phyloP scores from a whole-genome alignment of 2,797 vertebrate species.

The Holocentrus rufus region DNA sequence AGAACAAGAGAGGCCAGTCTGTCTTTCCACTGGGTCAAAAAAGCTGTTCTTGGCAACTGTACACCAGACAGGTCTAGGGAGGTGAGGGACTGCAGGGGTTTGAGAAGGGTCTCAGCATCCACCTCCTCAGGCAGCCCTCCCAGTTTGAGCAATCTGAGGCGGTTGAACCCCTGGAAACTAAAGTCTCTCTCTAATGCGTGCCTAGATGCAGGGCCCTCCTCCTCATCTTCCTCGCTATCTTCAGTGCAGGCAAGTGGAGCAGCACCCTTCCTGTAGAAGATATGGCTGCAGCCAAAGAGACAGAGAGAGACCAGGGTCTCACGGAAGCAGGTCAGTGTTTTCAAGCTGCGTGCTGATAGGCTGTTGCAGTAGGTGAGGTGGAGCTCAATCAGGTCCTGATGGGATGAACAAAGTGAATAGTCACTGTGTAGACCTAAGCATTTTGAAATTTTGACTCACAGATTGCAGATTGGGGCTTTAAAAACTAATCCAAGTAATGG shows the following conservation, averaged over 20 bases:
- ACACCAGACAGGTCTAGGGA: constrained; percentile 93
- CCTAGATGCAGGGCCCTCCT: constrained; percentile 86
- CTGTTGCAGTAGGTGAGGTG: constrained; percentile 95
- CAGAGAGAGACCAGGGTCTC: constrained; percentile 93
- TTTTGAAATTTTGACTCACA: no score
- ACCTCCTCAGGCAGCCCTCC: constrained; percentile 89
- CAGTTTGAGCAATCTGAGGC: constrained; percentile 92
- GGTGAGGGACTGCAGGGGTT: constrained; percentile 86
- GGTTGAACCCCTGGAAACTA: constrained; percentile 92
- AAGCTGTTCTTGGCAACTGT: constrained; percentile 86
- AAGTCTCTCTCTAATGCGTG: constrained; percentile 92
- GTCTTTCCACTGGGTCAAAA: constrained; percentile 94
- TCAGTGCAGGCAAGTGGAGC: constrained; percentile 78
- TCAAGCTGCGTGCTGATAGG: constrained; percentile 91
- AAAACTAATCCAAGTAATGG: no score
- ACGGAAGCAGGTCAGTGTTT: constrained; percentile 89
- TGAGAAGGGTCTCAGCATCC: constrained; percentile 88
- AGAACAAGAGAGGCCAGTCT: constrained; percentile 93
- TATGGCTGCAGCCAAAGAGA: constrained; percentile 92
- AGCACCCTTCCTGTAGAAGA: constrained; percentile 86
- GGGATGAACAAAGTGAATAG: constrained; percentile 4
- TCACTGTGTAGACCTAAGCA: background rate
- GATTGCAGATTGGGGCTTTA: no score
- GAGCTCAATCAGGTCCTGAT: constrained; percentile 94
- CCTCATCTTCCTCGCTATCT: constrained; percentile 88